Evolutionary conservation across 2,113 vertebrate species (phyloP).

Genomic region (Sylvilagus bachmani): DNA sequence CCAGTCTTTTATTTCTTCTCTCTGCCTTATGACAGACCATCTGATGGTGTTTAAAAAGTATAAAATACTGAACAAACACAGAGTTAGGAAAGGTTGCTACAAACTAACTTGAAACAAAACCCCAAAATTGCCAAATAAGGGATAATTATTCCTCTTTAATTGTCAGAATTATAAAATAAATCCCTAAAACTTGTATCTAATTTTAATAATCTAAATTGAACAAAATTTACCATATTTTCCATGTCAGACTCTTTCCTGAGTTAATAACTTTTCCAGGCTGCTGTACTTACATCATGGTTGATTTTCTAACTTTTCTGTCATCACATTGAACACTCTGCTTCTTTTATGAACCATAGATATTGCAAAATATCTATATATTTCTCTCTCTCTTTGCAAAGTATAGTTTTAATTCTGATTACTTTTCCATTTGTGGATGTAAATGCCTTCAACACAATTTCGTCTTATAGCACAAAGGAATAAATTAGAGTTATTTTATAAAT

Average conservation of each 20-base stretch:
- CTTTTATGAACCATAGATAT: neutral
- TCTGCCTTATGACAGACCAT: neutral
- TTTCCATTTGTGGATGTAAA: conserved; percentile 51
- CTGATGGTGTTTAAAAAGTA: conserved; percentile 25
- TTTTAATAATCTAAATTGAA: conserved; percentile 5
- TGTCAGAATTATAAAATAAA: neutral
- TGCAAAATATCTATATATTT: conserved; percentile 13
- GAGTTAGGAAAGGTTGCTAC: neutral
- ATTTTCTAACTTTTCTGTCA: conserved; percentile 49
- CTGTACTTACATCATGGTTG: neutral
- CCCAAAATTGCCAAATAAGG: neutral
- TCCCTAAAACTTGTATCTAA: neutral
- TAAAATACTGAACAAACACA: neutral
- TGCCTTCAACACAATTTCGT: neutral
- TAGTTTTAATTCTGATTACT: neutral
- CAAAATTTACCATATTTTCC: neutral
- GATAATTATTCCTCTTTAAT: neutral
- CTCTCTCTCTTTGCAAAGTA: conserved; percentile 16
- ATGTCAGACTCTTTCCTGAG: neutral
- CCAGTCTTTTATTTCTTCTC: conserved; percentile 41
- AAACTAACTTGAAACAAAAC: neutral
- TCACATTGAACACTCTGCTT: neutral
- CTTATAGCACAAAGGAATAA: neutral
- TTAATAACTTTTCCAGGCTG: conserved; percentile 41
- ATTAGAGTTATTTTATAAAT: conserved; percentile 41